A percentile compares a stretch with the other conserved stretches of the same genome.
Conservation (phyloP, 35 echinoderm and acorn worm genomes). For the Ophioderma brevispina region DNA sequence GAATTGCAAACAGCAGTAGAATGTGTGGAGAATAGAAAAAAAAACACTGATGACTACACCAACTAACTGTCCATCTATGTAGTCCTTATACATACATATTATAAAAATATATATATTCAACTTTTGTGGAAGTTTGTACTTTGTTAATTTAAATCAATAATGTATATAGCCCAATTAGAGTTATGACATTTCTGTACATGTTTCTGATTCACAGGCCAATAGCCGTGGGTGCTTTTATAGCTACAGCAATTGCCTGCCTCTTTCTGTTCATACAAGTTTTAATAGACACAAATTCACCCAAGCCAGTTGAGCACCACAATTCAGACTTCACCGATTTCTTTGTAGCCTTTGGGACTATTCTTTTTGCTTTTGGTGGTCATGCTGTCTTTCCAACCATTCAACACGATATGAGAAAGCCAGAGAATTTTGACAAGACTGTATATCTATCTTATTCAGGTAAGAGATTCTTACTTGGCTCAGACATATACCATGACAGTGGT, state of each 20-base stretch:
- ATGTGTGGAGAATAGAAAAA: too few species aligned
- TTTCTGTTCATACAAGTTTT: slow-evolving; percentile 77
- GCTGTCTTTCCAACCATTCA: slow-evolving; percentile 93
- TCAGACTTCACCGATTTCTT: slow-evolving; percentile 77
- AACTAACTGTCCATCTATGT: too few species aligned
- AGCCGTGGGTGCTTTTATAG: slow-evolving; percentile 63
- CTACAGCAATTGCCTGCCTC: slow-evolving; percentile 68
- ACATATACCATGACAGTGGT: too few species aligned
- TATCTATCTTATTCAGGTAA: slow-evolving; percentile 69
- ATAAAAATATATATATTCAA: too few species aligned
- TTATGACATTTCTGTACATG: too few species aligned
- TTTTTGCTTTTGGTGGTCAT: slow-evolving; percentile 92
- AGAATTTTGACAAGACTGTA: slow-evolving; percentile 60
- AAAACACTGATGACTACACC: too few species aligned
- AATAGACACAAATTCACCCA: slow-evolving; percentile 15
- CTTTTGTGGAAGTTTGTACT: too few species aligned
- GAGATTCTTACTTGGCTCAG: too few species aligned
- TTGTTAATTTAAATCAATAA: too few species aligned
- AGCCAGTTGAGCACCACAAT: slow-evolving; percentile 10
- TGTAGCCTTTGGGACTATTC: slow-evolving; percentile 78
- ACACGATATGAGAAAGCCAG: slow-evolving; percentile 86
- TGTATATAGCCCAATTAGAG: too few species aligned
- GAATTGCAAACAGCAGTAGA: too few species aligned
- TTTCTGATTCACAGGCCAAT: slow-evolving; percentile 87
- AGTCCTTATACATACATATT: too few species aligned